phyloP scores from a whole-genome alignment of 2,888 invertebrate species.

The Mesorhabditis spiculigera region DNA sequence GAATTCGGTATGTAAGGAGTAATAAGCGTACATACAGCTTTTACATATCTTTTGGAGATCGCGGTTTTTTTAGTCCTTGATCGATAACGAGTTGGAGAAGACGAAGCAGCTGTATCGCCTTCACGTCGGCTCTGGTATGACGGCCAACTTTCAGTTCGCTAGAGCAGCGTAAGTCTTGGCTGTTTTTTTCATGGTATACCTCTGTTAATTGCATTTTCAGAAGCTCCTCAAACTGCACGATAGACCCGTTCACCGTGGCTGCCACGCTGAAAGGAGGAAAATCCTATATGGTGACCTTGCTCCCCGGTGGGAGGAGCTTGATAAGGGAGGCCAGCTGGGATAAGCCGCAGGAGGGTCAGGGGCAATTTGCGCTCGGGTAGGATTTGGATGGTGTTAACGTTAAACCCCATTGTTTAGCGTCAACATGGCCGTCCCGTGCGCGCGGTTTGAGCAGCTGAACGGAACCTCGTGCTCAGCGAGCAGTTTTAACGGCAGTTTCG shows the following conservation, averaged over 20 bases:
- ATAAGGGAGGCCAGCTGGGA: constrained; percentile 12
- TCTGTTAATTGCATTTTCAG: constrained; percentile 12
- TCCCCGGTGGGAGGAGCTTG: constrained; percentile 22
- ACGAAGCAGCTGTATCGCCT: not conserved
- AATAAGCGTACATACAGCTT: not conserved
- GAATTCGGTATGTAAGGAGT: not conserved
- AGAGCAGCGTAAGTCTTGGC: not conserved
- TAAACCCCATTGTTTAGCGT: too few species aligned
- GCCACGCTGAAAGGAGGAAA: constrained; percentile 12
- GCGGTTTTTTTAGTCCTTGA: constrained; percentile 1
- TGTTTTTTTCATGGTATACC: not conserved
- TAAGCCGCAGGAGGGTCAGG: constrained; percentile 29
- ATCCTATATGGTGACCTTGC: constrained; percentile 16
- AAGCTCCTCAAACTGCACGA: constrained; percentile 19
- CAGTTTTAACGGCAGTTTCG: constrained; percentile 1
- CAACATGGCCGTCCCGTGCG: not conserved
- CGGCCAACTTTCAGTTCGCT: not conserved
- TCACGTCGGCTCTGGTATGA: not conserved
- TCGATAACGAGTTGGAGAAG: constrained; percentile 8
- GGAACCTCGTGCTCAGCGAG: not conserved
- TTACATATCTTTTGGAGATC: not conserved
- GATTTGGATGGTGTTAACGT: constrained; percentile 9
- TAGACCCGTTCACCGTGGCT: constrained; percentile 14
- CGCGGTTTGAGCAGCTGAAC: not conserved
- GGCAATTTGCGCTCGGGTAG: constrained; percentile 23